Conservation (phyloP, 92 coral and sea anemone species). For the Porites rus region DNA sequence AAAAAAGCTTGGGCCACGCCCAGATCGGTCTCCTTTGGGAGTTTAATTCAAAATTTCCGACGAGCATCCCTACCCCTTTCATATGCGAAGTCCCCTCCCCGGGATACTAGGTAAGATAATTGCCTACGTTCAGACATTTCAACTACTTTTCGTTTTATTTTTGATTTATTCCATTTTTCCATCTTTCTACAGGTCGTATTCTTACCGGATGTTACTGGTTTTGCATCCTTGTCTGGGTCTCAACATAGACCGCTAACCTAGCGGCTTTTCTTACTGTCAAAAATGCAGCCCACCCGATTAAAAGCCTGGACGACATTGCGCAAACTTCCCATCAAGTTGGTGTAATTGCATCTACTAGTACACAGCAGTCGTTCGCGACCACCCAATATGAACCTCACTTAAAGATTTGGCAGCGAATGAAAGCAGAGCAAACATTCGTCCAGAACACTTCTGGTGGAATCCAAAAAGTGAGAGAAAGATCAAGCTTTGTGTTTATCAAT, state of each 20-base stretch:
- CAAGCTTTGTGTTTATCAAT: constrained; percentile 45
- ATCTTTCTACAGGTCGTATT: constrained; percentile 54
- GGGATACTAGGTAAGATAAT: too few species aligned
- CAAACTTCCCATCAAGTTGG: constrained; percentile 53
- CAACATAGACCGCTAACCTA: constrained; percentile 81
- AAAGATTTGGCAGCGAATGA: constrained; percentile 59
- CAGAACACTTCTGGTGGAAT: constrained; percentile 38
- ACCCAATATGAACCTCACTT: constrained; percentile 34
- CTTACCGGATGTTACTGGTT: constrained; percentile 76
- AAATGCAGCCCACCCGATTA: constrained; percentile 35
- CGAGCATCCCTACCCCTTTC: too few species aligned
- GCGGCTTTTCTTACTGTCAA: constrained; percentile 78
- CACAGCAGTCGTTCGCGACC: constrained; percentile 33
- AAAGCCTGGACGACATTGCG: constrained; percentile 50
- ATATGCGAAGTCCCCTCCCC: too few species aligned
- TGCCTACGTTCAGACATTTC: not conserved
- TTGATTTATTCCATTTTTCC: not conserved
- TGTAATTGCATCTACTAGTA: constrained; percentile 34
- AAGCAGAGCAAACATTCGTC: constrained; percentile 30
- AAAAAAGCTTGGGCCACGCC: too few species aligned
- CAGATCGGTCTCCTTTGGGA: too few species aligned
- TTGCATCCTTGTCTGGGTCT: constrained; percentile 3
- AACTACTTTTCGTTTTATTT: not conserved
- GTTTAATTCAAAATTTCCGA: too few species aligned
- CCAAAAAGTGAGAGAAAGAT: constrained; percentile 48